Percentiles rank a stretch among this genome's conserved stretches.
phyloP scores from a whole-genome alignment of 2,888 invertebrate species.

The Thymelicus sylvestris region DNA sequence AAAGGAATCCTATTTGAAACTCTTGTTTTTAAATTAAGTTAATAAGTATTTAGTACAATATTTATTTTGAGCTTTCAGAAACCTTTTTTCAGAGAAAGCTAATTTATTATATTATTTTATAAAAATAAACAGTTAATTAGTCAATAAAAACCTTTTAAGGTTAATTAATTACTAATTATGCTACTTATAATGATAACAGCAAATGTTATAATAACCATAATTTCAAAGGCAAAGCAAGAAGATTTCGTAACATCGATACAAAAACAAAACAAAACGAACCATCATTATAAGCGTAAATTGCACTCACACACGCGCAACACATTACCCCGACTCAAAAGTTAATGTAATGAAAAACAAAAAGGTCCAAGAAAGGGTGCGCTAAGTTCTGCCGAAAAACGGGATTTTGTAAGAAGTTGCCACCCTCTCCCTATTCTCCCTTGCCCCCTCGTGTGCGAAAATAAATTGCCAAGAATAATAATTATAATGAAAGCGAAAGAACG shows the following conservation, averaged over 20 bases:
- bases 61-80: no score
- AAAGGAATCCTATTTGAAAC: neutral
- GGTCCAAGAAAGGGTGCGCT: conserved; percentile 85
- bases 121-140: no score
- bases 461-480: conserved; percentile 85
- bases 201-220: no score
- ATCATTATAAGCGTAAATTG: conserved; percentile 67
- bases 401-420: conserved; percentile 82
- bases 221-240: no score
- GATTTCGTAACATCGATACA: neutral
- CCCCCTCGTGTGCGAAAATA: conserved; percentile 85
- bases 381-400: conserved; percentile 84
- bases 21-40: neutral
- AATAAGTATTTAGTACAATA: neutral
- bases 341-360: conserved; percentile 85
- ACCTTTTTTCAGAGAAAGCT: no score
- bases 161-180: no score
- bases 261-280: conserved; percentile 42
- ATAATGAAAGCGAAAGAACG: conserved; percentile 85
- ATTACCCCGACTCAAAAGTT: conserved; percentile 82
- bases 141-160: no score
- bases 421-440: conserved; percentile 56
- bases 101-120: no score
- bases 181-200: no score
- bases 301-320: conserved; percentile 75